Conservation (phyloP, 92 coral and sea anemone species). For the Ricordea florida region DNA sequence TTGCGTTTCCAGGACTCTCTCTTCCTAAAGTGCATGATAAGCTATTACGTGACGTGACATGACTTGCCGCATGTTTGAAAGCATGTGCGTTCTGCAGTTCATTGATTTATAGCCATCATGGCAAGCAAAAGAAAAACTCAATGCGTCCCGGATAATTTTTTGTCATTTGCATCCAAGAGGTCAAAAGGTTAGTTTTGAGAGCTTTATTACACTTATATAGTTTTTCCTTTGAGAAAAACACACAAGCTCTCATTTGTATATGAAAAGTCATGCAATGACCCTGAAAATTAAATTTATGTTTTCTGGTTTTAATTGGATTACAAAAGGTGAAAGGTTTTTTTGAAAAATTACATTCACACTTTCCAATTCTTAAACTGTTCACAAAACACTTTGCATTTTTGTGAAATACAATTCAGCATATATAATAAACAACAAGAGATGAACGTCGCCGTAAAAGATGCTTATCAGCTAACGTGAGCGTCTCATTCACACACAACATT, state of each 20-base stretch:
- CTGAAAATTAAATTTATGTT: too few species aligned
- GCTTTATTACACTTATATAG: constrained; percentile 1
- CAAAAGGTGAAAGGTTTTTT: neutral
- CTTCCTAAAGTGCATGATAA: neutral
- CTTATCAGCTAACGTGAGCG: too few species aligned
- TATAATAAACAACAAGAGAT: too few species aligned
- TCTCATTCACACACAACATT: too few species aligned
- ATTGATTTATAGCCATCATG: too few species aligned
- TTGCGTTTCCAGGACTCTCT: neutral
- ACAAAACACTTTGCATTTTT: neutral
- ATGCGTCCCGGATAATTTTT: too few species aligned
- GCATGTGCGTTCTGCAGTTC: too few species aligned
- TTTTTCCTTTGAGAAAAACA: neutral
- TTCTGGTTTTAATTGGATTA: neutral
- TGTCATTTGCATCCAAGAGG: constrained; percentile 8
- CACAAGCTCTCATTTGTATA: constrained; percentile 1
- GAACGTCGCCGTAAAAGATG: too few species aligned
- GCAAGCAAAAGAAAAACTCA: neutral
- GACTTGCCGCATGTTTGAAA: too few species aligned
- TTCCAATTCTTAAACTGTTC: constrained; percentile 5
- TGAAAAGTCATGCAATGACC: constrained; percentile 7
- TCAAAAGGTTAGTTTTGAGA: constrained; percentile 18
- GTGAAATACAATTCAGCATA: neutral
- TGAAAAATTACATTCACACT: constrained; percentile 9
- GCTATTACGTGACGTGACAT: too few species aligned